Base-by-base conservation (phyloP, 1,140 invertebrate species). In the Augochlora pura region DNA sequence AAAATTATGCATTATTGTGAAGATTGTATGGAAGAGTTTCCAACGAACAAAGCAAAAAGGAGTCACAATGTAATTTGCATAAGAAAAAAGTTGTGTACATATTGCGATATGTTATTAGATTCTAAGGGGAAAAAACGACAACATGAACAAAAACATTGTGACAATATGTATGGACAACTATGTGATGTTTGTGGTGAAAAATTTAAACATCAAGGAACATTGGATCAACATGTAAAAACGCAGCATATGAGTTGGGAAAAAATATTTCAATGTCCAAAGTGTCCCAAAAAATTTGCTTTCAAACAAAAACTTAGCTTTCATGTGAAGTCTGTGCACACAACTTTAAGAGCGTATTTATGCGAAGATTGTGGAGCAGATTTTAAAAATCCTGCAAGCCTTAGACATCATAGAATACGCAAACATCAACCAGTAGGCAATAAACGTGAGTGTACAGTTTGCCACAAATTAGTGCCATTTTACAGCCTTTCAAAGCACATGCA, bases 401-500 rank as follows among this genome's bases (percentile, higher is more conserved):
- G 92, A 46, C 92, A 93, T 80, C 92, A 93, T 67, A 88, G 90
- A 68, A 92, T 93, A n/a, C 83, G 92, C 25, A 93, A 93, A 66
- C 92, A 93, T 77, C 91, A 92, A 62, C 87, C 91, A 1, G 77
- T 88, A 3, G 89, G 91, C 1, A 93, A 92, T 70, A 93, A 92
- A 70, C 84, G 91, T 1, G 91, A 93, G 65, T 93, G 92, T 81
- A 82, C 81, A 5, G 91, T 93, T 38, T 93, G 92, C 49, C 88
- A 90, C 38, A 93, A 93, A 70, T 67, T 93, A 76, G 89, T 93
- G 16, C 92, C 92, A 2, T 91, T 92, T 78, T 93, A 93, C 59
- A 92, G 92, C 71, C 86, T 93, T 32, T 93, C 92, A 0, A 93
- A 93, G 42, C 92, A 93, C 27, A 93, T 93, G 92, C 91, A 93